Conservation (phyloP, 2,888 invertebrate genomes). For the Polia nebulosa region DNA sequence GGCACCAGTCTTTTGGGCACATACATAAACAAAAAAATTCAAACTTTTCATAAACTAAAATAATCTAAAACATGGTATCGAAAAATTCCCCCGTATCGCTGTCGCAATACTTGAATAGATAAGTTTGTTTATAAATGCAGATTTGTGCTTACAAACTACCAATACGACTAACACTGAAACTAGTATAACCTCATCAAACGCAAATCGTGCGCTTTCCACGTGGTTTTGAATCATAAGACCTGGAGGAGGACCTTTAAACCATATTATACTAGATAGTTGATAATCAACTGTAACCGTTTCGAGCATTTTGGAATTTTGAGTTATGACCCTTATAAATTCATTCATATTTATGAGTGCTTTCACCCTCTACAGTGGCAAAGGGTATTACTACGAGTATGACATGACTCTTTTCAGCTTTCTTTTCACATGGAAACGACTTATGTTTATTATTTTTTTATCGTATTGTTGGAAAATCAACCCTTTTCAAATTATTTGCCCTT, state of each 20-base stretch:
- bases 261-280: neutral
- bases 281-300: neutral
- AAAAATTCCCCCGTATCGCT: no score
- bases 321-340: neutral
- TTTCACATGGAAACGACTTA: neutral
- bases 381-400: neutral
- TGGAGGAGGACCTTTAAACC: neutral
- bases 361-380: neutral
- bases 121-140: no score
- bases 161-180: no score
- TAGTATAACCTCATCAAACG: neutral
- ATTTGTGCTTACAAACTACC: neutral
- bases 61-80: no score
- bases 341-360: neutral
- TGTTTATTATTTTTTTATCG: no score
- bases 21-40: no score
- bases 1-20: no score
- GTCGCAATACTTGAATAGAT: no score
- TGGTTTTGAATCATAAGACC: neutral
- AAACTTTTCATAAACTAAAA: no score
- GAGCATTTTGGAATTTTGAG: neutral
- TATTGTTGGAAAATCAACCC: neutral
- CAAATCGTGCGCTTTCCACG: neutral
- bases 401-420: neutral
- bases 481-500: neutral